phyloP scores from a whole-genome alignment of 1,140 invertebrate species.

The Reticulitermes speratus region DNA sequence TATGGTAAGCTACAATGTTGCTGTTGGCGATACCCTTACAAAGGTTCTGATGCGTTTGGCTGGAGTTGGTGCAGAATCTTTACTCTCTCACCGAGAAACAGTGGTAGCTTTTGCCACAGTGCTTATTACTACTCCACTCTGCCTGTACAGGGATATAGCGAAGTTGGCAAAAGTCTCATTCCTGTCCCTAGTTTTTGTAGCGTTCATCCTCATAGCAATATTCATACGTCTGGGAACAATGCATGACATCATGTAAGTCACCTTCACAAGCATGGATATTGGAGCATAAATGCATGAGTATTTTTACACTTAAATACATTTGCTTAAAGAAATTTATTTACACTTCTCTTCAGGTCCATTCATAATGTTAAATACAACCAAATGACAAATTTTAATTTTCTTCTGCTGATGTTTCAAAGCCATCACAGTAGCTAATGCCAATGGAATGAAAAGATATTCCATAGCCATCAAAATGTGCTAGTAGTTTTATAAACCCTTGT shows the following conservation, averaged over 20 bases:
- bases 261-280: no score
- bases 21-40: constrained; percentile 85
- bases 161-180: constrained; percentile 77
- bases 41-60: constrained; percentile 73
- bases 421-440: no score
- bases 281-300: not conserved
- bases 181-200: constrained; percentile 72
- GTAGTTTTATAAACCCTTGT: no score
- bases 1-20: constrained; percentile 89
- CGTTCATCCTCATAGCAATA: constrained; percentile 72
- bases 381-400: no score
- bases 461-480: no score
- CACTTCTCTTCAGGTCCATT: not conserved
- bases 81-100: constrained; percentile 69
- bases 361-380: not conserved
- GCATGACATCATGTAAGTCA: constrained; percentile 60
- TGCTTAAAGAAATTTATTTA: not conserved
- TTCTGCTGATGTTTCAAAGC: no score
- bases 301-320: not conserved
- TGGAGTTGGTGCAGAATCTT: constrained; percentile 54
- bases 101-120: constrained; percentile 76
- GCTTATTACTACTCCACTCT: constrained; percentile 76
- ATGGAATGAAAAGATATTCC: no score
- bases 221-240: constrained; percentile 62
- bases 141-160: constrained; percentile 78